Evolutionary conservation across 1,140 invertebrate genomes (phyloP).

Genomic region (Drosophila triauraria): DNA sequence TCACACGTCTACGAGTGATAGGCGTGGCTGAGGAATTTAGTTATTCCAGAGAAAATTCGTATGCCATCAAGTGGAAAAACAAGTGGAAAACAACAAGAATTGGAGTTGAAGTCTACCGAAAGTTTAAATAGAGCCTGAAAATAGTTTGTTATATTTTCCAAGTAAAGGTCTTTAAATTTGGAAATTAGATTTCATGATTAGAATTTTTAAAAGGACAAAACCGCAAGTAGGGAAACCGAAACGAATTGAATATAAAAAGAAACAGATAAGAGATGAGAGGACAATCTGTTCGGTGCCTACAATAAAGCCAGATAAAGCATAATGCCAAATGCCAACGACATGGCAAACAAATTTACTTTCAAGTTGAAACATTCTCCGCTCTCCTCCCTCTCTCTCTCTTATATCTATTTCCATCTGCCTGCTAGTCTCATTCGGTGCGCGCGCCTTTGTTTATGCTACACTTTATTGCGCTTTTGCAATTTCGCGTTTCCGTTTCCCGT

Average conservation of each 20-base stretch:
- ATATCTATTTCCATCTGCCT: constrained; percentile 29
- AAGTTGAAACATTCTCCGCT: constrained; percentile 64
- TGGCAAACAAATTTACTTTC: constrained; percentile 81
- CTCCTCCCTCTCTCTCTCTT: not conserved
- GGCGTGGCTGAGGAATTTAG: constrained; percentile 28
- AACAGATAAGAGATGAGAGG: constrained; percentile 25
- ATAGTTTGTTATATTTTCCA: not conserved
- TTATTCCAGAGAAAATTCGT: constrained; percentile 46
- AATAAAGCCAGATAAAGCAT: constrained; percentile 46
- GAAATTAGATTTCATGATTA: not conserved
- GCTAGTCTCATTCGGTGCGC: constrained; percentile 66
- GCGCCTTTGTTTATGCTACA: constrained; percentile 82
- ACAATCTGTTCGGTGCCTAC: constrained; percentile 42
- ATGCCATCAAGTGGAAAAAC: constrained; percentile 44
- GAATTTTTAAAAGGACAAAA: not conserved
- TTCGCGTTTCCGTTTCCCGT: constrained; percentile 82
- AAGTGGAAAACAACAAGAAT: constrained; percentile 33
- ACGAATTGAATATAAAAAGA: constrained; percentile 45
- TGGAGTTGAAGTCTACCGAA: not conserved
- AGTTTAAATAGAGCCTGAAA: not conserved
- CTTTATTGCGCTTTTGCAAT: constrained; percentile 83
- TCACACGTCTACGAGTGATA: constrained; percentile 14
- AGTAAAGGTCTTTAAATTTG: not conserved
- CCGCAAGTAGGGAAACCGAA: constrained; percentile 10
- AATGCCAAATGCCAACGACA: constrained; percentile 36